A percentile compares a stretch with the other conserved stretches of the same genome.
Conservation (phyloP, 2,888 invertebrate genomes). For the Notodonta ziczac region DNA sequence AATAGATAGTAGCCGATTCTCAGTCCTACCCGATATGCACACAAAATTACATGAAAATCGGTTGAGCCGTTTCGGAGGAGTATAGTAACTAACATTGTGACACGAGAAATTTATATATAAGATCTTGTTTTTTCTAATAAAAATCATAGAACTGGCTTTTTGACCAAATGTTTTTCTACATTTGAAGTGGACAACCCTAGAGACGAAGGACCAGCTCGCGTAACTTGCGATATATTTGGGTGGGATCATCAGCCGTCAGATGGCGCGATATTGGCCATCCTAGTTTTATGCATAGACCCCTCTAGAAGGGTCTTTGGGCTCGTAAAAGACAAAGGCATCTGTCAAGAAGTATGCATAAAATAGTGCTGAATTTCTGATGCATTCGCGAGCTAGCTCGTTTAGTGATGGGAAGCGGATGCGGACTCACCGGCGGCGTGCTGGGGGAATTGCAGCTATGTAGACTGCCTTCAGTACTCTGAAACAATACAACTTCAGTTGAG, state of each 20-base stretch:
- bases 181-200: constrained; percentile 10
- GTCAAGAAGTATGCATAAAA: constrained; percentile 54
- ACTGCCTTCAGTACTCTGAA: constrained; percentile 38
- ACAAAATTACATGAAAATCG: too few relatives aligned
- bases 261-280: constrained; percentile 74
- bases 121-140: too few relatives aligned
- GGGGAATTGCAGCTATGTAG: constrained; percentile 22
- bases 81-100: too few relatives aligned
- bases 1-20: too few relatives aligned
- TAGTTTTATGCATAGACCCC: constrained; percentile 71
- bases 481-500: constrained; percentile 27
- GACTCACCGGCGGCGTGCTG: constrained; percentile 47
- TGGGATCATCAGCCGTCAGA: constrained; percentile 72
- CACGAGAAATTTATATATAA: too few relatives aligned
- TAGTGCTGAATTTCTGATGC: constrained; percentile 27
- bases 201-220: constrained; percentile 59
- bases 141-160: too few relatives aligned
- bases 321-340: constrained; percentile 72
- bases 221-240: constrained; percentile 75
- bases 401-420: neutral
- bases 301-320: constrained; percentile 58
- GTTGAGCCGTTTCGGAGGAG: too few relatives aligned
- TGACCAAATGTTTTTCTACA: too few relatives aligned
- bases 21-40: too few relatives aligned
- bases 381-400: neutral